These are phyloP conservation scores for Syngnathus rostellatus DNA, from an alignment of 2,797 vertebrate species.

Conservation along the genomic window DNA sequence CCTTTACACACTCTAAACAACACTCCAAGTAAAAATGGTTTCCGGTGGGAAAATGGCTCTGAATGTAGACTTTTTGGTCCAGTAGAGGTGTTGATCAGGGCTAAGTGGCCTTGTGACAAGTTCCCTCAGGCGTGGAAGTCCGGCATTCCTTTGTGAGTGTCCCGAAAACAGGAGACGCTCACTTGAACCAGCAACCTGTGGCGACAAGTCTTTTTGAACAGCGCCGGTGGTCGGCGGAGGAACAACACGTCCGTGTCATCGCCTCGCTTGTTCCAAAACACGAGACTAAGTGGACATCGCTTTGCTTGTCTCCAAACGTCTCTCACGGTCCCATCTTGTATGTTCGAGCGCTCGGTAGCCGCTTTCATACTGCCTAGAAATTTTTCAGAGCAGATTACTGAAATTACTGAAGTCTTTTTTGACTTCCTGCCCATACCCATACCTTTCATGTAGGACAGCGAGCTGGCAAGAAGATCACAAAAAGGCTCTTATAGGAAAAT, in stretches of 20 bases:
- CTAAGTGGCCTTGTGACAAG: constrained; percentile 2
- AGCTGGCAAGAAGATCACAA: no score
- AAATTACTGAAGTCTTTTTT: neutral
- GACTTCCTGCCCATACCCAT: neutral
- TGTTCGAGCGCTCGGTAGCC: neutral
- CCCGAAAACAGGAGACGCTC: constrained; percentile 1
- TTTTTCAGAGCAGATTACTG: neutral
- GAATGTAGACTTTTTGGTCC: neutral
- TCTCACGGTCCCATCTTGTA: neutral
- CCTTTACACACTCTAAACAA: neutral
- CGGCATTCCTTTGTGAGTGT: constrained; percentile 2
- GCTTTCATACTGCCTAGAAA: neutral
- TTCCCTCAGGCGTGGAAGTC: constrained; percentile 3
- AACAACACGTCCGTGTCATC: constrained; percentile 8
- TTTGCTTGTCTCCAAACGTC: neutral
- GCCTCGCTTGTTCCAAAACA: constrained; percentile 15
- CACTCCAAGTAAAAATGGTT: neutral
- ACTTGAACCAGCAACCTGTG: neutral
- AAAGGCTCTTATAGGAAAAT: no score
- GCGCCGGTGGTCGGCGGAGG: neutral
- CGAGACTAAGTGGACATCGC: neutral
- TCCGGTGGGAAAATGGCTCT: neutral
- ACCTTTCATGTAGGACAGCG: no score
- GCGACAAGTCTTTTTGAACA: neutral
- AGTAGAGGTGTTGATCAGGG: neutral